phyloP scores from a whole-genome alignment of 2,888 invertebrate species.

The Stramonita haemastoma region DNA sequence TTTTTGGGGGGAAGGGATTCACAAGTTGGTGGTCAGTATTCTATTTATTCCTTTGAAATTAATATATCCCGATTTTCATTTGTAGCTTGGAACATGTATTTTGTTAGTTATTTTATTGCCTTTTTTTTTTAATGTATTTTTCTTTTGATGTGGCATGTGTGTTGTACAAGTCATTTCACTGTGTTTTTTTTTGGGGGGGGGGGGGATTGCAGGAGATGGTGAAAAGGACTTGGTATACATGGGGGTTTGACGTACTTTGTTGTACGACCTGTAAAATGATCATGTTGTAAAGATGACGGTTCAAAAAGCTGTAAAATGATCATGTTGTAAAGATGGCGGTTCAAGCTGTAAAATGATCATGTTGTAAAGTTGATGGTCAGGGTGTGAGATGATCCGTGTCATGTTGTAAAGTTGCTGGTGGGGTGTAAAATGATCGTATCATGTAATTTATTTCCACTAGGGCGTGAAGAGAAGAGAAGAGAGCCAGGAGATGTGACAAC shows the following conservation, averaged over 20 bases:
- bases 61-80: too few species aligned
- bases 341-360: too few species aligned
- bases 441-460: conserved; percentile 35
- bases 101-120: not conserved
- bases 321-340: too few species aligned
- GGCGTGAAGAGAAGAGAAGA: not conserved
- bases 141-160: not conserved
- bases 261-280: conserved; percentile 29
- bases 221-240: not conserved
- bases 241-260: not conserved
- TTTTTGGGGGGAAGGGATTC: not conserved
- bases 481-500: not conserved
- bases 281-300: not conserved
- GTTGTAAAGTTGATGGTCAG: too few species aligned
- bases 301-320: too few species aligned
- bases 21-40: not conserved
- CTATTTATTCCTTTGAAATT: conserved; percentile 7
- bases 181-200: not conserved
- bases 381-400: too few species aligned
- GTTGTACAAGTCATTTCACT: not conserved
- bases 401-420: not conserved
- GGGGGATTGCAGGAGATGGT: not conserved
- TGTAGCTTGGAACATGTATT: not conserved
- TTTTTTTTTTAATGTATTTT: not conserved
- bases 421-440: conserved; percentile 35